Evolutionary conservation across 2,113 vertebrate species (phyloP).

Genomic region (Vombatus ursinus): DNA sequence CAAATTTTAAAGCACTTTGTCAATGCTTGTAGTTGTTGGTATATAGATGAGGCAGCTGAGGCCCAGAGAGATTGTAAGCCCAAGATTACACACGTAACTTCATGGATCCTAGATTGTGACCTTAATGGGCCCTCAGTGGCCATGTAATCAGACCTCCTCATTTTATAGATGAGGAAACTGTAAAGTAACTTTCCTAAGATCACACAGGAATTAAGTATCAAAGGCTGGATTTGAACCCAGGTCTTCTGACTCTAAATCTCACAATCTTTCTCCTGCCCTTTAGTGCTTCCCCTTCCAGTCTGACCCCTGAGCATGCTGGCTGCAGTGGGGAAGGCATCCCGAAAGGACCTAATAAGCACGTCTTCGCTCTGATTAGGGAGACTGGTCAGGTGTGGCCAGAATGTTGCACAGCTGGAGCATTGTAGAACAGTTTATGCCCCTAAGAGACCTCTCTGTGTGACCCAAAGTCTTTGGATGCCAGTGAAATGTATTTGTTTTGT

Average conservation of each 20-base stretch:
- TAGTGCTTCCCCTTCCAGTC: background rate
- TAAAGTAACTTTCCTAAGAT: background rate
- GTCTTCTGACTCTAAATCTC: no score
- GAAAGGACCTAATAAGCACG: background rate
- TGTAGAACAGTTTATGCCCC: background rate
- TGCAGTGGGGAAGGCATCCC: background rate
- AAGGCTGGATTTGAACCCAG: background rate
- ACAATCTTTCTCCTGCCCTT: background rate
- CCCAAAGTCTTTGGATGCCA: background rate
- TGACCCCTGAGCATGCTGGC: background rate
- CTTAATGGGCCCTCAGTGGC: background rate
- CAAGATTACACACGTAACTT: no score
- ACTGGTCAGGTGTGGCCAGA: background rate
- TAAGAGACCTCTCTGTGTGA: background rate
- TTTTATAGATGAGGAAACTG: background rate
- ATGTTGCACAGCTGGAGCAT: background rate
- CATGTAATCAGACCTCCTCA: background rate
- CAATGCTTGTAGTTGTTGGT: background rate
- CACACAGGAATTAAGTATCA: background rate
- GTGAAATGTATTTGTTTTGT: background rate
- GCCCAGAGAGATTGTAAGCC: no score
- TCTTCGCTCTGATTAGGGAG: background rate
- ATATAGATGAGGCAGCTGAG: background rate
- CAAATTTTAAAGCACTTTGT: background rate
- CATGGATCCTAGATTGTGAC: no score